Evolutionary conservation across 92 coral and sea anemone genomes (phyloP).

Genomic region (Blastomussa wellsi): DNA sequence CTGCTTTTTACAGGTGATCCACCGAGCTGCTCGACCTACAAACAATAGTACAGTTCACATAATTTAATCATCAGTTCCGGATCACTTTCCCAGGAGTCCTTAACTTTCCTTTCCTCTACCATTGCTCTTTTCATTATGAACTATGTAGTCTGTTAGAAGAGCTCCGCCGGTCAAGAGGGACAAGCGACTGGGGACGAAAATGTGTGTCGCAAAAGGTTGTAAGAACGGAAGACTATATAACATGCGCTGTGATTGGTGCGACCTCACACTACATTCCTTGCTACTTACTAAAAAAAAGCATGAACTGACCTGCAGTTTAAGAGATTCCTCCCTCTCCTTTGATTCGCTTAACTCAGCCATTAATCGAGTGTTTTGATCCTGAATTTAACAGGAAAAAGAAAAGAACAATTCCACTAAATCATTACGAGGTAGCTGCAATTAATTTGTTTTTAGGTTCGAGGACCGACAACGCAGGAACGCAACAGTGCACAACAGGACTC

Average conservation of each 20-base stretch:
- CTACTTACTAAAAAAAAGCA: no score
- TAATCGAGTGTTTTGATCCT: conserved; percentile 89
- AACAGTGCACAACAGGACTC: not conserved
- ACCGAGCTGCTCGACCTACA: conserved; percentile 72
- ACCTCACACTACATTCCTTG: no score
- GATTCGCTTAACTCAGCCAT: conserved; percentile 74
- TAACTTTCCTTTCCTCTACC: not conserved
- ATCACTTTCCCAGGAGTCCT: not conserved
- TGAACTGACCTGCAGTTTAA: conserved; percentile 73
- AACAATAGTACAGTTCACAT: not conserved
- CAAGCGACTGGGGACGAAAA: no score
- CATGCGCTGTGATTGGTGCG: no score
- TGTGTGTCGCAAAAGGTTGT: no score
- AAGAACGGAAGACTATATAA: no score
- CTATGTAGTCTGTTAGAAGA: no score
- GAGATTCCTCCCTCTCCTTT: conserved; percentile 80
- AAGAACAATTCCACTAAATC: not conserved
- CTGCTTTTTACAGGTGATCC: conserved; percentile 72
- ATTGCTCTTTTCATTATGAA: no score
- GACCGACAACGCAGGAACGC: not conserved
- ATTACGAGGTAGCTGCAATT: not conserved
- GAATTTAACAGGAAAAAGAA: not conserved
- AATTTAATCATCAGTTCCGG: not conserved
- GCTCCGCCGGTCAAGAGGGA: no score
- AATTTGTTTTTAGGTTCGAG: not conserved